Percentiles rank a stretch among this genome's conserved stretches.
Conservation (phyloP, 92 coral and sea anemone species). For the Siderastrea siderea region DNA sequence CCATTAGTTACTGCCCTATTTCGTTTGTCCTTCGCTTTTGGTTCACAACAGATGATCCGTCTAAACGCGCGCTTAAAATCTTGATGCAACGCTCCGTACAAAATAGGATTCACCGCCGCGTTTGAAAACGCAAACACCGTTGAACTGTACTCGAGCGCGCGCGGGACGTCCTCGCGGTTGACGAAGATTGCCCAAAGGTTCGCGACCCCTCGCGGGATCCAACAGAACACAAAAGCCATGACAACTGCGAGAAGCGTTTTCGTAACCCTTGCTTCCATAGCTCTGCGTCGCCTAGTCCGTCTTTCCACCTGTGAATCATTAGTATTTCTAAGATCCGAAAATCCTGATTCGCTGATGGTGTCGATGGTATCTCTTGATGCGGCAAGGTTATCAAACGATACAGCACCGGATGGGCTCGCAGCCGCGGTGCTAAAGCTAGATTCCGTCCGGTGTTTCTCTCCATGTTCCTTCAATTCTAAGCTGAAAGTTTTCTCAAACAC, state of each 20-base stretch:
- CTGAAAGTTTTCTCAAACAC: constrained; percentile 36
- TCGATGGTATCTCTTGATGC: constrained; percentile 29
- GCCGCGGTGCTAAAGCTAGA: not conserved
- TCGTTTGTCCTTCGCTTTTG: not conserved
- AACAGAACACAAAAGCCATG: constrained; percentile 90
- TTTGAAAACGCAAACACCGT: constrained; percentile 92
- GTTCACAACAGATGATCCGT: constrained; percentile 71
- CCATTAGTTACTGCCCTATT: constrained; percentile 13
- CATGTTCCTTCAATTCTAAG: not conserved
- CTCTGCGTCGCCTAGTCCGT: constrained; percentile 62
- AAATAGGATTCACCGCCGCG: constrained; percentile 90
- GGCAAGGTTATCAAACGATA: constrained; percentile 25
- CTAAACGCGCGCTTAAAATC: constrained; percentile 92
- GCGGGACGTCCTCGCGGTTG: constrained; percentile 90
- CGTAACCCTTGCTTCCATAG: constrained; percentile 92
- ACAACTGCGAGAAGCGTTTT: constrained; percentile 88
- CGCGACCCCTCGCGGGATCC: constrained; percentile 97
- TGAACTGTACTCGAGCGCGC: constrained; percentile 88
- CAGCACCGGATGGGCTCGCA: not conserved
- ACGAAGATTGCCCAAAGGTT: constrained; percentile 93
- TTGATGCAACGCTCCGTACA: constrained; percentile 92
- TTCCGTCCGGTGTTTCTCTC: not conserved
- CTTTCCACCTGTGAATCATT: constrained; percentile 39
- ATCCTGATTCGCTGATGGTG: constrained; percentile 4
- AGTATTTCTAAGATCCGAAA: not conserved